Evolutionary conservation across 2,888 invertebrate species (phyloP), one percentile per base, ranked within the genome.

Genomic region (Xanthorhoe designata): DNA sequence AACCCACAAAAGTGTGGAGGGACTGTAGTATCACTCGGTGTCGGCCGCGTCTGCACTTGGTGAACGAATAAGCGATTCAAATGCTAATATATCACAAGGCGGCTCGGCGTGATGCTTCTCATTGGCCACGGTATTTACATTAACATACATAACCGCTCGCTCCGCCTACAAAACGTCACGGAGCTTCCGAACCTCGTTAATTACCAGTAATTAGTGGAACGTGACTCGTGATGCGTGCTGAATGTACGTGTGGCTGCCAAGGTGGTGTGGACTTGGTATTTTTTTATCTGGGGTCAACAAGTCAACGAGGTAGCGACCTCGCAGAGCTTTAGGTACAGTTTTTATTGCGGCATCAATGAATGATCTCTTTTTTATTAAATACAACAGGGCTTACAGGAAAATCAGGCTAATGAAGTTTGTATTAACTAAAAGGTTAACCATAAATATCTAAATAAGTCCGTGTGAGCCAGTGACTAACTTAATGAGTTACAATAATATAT

Each of bases 61-160:
- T 65, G 64, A 86, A 87, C 89, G 90, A 90, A 90, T 90, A 89
- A 90, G 83, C 90, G 89, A 87, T 92, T 91, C 89, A 89, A 92
- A 92, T 91, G 91, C 88, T 92, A 93, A 93, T 93, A 92, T 92
- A 92, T 93, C 92, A 92, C 92, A 80, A 85, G 88, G 88, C 90
- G 88, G 91, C 75, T 83, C 80, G 82, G 79, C 84, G 84, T 88
- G 88, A 88, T 85, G 89, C 70, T 84, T 82, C 87, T 88, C 87
- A 93, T 93, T 93, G 92, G 92, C 85, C 80, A 84, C 80, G 86
- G 78, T 87, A 84, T 89, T 89, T 87, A 86, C 88, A 93, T 92
- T 91, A 91, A 88, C 91, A 92, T 92, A 89, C 82, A 86, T 86
- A 88, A 84, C 82, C 80, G 80, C 73, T 79, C 71, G 90, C 91